These are phyloP conservation scores for Urocolius indicus DNA, from an alignment of 2,113 vertebrate species.

Conservation along the genomic window DNA sequence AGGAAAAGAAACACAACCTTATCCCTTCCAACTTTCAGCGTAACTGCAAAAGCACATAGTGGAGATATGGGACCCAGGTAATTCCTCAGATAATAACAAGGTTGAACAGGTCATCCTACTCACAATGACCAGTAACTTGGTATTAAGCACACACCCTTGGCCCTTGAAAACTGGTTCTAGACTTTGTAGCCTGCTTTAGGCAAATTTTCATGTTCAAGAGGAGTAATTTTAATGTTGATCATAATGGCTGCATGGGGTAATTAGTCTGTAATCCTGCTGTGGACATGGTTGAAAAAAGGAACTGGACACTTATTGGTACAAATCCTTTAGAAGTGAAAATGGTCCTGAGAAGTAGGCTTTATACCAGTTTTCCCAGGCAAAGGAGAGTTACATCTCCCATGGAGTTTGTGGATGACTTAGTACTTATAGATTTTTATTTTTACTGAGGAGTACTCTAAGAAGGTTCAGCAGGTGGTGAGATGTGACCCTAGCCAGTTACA, in stretches of 20 bases:
- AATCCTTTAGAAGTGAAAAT: not conserved
- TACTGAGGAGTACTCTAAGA: not conserved
- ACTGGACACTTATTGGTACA: not conserved
- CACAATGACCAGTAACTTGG: not conserved
- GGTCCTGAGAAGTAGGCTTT: not conserved
- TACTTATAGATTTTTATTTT: not conserved
- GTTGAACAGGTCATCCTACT: not conserved
- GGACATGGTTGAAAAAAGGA: not conserved
- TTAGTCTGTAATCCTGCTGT: not conserved
- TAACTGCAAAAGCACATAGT: not conserved
- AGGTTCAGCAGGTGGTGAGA: not conserved
- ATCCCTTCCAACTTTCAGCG: not conserved
- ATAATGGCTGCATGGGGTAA: not conserved
- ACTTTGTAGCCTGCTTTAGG: not conserved
- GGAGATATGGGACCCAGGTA: not conserved
- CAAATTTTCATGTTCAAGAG: not conserved
- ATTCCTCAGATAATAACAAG: not conserved
- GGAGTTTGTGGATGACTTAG: not conserved
- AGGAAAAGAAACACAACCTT: not conserved
- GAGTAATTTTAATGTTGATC: not conserved
- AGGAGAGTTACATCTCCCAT: not conserved
- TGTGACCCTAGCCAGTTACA: not conserved
- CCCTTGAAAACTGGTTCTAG: not conserved
- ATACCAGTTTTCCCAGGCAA: not conserved
- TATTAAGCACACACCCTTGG: rapidly evolving